Base-by-base conservation (phyloP, 1,140 invertebrate genomes). In the Charaxes varanes region DNA sequence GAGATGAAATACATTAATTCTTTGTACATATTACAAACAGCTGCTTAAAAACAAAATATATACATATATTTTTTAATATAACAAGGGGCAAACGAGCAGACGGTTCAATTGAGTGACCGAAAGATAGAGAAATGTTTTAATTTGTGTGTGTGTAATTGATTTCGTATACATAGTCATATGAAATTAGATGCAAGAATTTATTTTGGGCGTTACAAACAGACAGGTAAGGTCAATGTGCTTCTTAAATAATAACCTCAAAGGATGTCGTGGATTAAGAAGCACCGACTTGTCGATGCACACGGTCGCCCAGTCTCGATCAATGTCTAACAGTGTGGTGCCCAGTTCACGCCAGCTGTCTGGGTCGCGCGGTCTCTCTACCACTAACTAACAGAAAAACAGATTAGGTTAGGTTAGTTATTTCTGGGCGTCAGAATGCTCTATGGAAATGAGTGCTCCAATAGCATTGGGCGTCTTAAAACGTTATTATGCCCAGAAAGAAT, bases 341-440 rank as follows among this genome's bases (percentile, higher is more conserved):
- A 83, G 41, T 28, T 83, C 78, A 0, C 78, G 62, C 78, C 78
- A 83, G 24, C 41, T 31, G 27, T 68, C 48, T 4, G 64, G 53
- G n/a, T 71, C 55, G 1, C 37, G 32, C 1, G 58, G 53, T 10
- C 42, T 60, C 13, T 67, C 28, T 2, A 43, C 49, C 2, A 64
- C 48, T n/a, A 59, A 24, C 71, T 81, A n/a, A n/a, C n/a, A n/a
- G 41, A 15, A 49, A 15, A 28, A 21, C n/a, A n/a, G n/a, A n/a
- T n/a, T n/a, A n/a, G n/a, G n/a, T n/a, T n/a, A n/a, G n/a, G n/a
- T n/a, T n/a, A n/a, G n/a, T n/a, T n/a, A n/a, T n/a, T n/a, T n/a
- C n/a, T n/a, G n/a, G n/a, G n/a, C n/a, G n/a, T n/a, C n/a, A n/a
- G n/a, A n/a, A n/a, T n/a, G n/a, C n/a, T n/a, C n/a, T n/a, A n/a